These are phyloP conservation scores for Athripsodes cinereus DNA, from an alignment of 2,888 invertebrate species.

Conservation along the genomic window DNA sequence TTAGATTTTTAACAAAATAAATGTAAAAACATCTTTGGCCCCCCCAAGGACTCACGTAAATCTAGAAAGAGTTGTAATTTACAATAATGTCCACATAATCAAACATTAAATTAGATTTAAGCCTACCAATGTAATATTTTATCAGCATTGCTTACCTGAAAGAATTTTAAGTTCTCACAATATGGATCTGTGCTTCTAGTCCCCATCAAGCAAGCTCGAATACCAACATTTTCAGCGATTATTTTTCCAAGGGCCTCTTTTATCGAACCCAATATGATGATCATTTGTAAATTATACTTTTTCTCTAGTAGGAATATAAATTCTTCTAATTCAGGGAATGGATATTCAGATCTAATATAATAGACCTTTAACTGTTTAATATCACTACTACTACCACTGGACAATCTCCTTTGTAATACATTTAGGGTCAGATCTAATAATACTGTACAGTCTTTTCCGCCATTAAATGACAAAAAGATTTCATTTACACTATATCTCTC, in stretches of 20 bases:
- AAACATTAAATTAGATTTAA: neutral
- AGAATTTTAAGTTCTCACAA: constrained; percentile 57
- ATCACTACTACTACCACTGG: constrained; percentile 36
- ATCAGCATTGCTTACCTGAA: constrained; percentile 66
- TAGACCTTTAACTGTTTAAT: constrained; percentile 57
- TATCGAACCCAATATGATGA: constrained; percentile 63
- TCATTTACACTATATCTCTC: constrained; percentile 61
- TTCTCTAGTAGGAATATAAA: constrained; percentile 68
- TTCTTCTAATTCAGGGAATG: constrained; percentile 80
- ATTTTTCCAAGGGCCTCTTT: constrained; percentile 63
- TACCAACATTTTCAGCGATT: constrained; percentile 47
- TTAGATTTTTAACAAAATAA: no score
- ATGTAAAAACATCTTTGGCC: no score
- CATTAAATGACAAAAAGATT: constrained; percentile 91
- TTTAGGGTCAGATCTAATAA: constrained; percentile 54
- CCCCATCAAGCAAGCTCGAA: constrained; percentile 90
- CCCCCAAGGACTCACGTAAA: no score
- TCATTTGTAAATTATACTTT: constrained; percentile 69
- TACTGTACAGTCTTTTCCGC: constrained; percentile 97
- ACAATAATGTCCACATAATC: neutral
- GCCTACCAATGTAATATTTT: no score
- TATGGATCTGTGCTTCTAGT: constrained; percentile 83
- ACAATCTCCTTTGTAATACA: constrained; percentile 35
- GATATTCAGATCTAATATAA: constrained; percentile 73
- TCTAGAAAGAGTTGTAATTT: neutral